phyloP scores from a whole-genome alignment of 2,113 vertebrate species.

The Sialia sialis region DNA sequence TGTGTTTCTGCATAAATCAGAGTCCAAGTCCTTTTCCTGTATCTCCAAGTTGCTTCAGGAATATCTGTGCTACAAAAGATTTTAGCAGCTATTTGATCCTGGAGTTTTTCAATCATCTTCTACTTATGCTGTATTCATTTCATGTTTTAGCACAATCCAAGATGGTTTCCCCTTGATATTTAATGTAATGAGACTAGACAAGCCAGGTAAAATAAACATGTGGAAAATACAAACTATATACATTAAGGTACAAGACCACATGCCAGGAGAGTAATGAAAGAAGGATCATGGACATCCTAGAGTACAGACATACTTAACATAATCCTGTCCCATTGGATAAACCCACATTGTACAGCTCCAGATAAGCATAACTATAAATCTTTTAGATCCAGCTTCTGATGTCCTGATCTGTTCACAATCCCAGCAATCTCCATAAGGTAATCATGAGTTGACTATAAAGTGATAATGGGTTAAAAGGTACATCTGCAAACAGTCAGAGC shows the following conservation, averaged over 20 bases:
- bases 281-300: not conserved
- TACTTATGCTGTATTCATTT: not conserved
- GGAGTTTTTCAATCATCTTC: not conserved
- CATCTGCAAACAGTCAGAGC: not conserved
- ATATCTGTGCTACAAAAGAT: not conserved
- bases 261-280: not conserved
- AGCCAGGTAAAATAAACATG: not conserved
- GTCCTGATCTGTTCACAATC: not conserved
- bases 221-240: not conserved
- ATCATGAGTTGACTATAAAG: fast-evolving
- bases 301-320: not conserved
- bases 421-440: not conserved
- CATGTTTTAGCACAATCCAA: not conserved
- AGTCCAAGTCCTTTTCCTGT: not conserved
- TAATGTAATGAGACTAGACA: not conserved
- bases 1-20: not conserved
- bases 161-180: not conserved
- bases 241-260: not conserved
- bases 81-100: not conserved
- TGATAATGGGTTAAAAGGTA: not conserved
- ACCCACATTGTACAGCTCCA: not conserved
- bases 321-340: not conserved
- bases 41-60: not conserved
- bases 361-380: not conserved
- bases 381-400: not conserved